Conservation (phyloP, 2,113 vertebrate genomes). For the Onychostruthus taczanowskii region DNA sequence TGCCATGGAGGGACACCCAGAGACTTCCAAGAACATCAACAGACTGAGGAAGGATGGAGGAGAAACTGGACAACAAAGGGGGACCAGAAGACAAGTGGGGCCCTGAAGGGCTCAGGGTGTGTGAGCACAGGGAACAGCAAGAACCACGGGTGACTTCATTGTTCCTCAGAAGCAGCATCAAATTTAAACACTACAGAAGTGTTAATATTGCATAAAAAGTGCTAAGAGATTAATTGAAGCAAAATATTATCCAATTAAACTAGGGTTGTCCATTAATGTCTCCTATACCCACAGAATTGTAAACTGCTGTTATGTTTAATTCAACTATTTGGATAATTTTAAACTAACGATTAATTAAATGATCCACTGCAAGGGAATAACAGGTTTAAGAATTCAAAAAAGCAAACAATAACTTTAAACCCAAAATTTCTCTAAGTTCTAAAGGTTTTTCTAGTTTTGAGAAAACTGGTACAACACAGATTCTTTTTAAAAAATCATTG, state of each 20-base stretch:
- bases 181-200: background rate
- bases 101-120: fast-evolving
- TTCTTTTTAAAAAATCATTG: background rate
- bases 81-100: background rate
- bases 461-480: background rate
- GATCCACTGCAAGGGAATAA: background rate
- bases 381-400: background rate
- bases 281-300: background rate
- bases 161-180: background rate
- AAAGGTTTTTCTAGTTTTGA: background rate
- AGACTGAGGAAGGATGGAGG: background rate
- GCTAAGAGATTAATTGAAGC: background rate
- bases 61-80: background rate
- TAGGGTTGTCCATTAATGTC: background rate
- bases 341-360: background rate
- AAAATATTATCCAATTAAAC: background rate
- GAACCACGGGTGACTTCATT: background rate
- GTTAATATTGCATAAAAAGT: background rate
- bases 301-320: background rate
- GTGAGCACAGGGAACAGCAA: background rate
- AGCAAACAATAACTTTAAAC: background rate
- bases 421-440: background rate
- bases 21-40: background rate
- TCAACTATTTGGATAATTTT: background rate
- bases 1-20: background rate